These are phyloP conservation scores for Rousettus leschenaultii DNA, from an alignment of 2,113 vertebrate species.

Conservation along the genomic window DNA sequence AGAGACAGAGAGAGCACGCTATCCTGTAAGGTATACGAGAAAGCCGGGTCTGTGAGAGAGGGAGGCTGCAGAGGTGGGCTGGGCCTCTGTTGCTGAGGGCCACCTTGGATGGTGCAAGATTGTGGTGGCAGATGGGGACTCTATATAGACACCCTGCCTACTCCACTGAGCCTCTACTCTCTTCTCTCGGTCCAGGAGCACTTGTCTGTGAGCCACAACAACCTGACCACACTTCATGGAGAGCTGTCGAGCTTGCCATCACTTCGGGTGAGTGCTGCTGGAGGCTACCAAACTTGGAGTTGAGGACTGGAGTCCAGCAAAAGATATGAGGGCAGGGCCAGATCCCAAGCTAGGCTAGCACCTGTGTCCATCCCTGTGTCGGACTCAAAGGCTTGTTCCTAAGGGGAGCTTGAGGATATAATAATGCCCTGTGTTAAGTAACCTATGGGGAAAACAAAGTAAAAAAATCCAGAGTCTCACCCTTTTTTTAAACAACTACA, in stretches of 20 bases:
- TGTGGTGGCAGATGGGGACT: not conserved
- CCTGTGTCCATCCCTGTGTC: not conserved
- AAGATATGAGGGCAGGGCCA: not conserved
- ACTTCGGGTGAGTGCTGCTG: slow-evolving; percentile 87
- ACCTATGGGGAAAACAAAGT: not conserved
- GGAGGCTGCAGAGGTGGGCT: not conserved
- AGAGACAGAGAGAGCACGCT: not conserved
- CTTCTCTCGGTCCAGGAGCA: slow-evolving; percentile 87
- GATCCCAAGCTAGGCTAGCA: not conserved
- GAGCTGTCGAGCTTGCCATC: slow-evolving; percentile 96
- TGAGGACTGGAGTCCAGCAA: not conserved
- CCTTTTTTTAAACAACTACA: not conserved
- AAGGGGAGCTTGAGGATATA: accelerated
- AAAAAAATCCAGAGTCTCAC: not conserved
- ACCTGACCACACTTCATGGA: slow-evolving; percentile 94
- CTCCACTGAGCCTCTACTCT: not conserved
- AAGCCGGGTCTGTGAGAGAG: not conserved
- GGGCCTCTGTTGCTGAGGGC: not conserved
- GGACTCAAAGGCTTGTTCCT: accelerated
- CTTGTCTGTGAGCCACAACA: slow-evolving; percentile 98
- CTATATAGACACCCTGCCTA: not conserved
- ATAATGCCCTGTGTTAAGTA: not conserved
- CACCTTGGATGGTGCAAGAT: not conserved
- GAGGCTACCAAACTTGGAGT: not conserved
- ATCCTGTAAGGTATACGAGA: not conserved